phyloP scores from a whole-genome alignment of 2,888 invertebrate genomes.

The Idaea aversata region DNA sequence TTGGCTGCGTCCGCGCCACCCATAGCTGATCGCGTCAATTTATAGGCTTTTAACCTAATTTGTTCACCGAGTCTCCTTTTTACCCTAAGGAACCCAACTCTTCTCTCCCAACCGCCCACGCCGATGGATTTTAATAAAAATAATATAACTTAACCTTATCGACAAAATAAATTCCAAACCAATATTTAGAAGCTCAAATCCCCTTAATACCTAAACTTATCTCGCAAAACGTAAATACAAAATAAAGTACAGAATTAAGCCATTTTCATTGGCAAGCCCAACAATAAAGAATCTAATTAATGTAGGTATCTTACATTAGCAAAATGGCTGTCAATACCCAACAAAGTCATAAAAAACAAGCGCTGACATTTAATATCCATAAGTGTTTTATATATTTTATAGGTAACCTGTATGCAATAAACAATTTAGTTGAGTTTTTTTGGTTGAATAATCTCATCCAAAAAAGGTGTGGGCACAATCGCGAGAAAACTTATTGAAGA shows the following conservation, averaged over 20 bases:
- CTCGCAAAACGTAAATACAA: slow-evolving; percentile 43
- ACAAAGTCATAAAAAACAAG: slow-evolving; percentile 58
- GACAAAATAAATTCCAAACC: slow-evolving; percentile 17
- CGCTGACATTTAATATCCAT: slow-evolving; percentile 62
- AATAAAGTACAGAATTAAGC: slow-evolving; percentile 65
- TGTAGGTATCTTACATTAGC: slow-evolving; percentile 63
- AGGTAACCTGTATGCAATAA: slow-evolving; percentile 47
- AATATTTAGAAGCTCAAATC: slow-evolving; percentile 54
- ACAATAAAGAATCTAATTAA: slow-evolving; percentile 66
- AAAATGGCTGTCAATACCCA: slow-evolving; percentile 60
- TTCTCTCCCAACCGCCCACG: slow-evolving; percentile 2
- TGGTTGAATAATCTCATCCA: slow-evolving; percentile 37
- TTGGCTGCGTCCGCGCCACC: slow-evolving; percentile 69
- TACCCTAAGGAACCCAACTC: slow-evolving; percentile 13
- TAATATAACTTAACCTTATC: slow-evolving; percentile 3
- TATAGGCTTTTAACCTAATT: slow-evolving; percentile 79
- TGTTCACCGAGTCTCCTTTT: slow-evolving; percentile 54
- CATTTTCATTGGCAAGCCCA: slow-evolving; percentile 48
- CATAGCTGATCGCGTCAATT: slow-evolving; percentile 74
- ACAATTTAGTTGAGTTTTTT: slow-evolving; percentile 46
- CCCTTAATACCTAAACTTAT: slow-evolving; percentile 43
- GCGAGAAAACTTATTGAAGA: slow-evolving; percentile 54
- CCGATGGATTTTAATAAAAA: neutral
- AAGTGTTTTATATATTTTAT: slow-evolving; percentile 50
- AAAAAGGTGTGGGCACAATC: slow-evolving; percentile 52